Conservation (phyloP, 2,113 vertebrate species). For the Cochlearius cochlearius region DNA sequence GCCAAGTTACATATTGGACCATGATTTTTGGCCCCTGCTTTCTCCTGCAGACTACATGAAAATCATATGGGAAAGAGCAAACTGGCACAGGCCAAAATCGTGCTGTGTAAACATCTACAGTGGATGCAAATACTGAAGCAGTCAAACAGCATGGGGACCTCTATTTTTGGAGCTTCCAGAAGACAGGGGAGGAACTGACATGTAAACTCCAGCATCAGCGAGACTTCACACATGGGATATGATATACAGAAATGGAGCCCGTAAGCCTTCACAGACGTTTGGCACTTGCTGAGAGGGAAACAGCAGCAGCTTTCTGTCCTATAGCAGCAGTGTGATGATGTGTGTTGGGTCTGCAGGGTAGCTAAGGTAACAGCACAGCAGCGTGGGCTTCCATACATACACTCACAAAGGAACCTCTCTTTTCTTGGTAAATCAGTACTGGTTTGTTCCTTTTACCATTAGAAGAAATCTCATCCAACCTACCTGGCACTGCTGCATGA, state of each 20-base stretch:
- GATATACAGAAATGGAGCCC: background rate
- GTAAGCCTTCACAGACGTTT: background rate
- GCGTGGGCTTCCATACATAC: background rate
- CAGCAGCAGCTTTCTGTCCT: background rate
- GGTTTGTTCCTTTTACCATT: background rate
- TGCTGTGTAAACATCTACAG: background rate
- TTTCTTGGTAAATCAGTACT: background rate
- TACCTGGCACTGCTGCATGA: background rate
- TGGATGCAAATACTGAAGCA: background rate
- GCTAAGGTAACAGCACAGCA: background rate
- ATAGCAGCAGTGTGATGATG: rapidly evolving
- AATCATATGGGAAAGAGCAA: background rate
- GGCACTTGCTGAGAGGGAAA: background rate
- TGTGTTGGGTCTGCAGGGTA: background rate
- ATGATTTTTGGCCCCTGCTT: background rate
- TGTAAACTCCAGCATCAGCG: background rate
- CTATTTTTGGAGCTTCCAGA: background rate
- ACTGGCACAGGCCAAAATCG: background rate
- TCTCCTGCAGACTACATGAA: background rate
- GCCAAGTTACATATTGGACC: background rate
- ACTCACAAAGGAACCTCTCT: background rate
- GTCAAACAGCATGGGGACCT: rapidly evolving
- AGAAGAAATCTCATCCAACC: background rate
- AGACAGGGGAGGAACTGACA: rapidly evolving
- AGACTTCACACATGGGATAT: background rate